phyloP scores from a whole-genome alignment of 2,113 vertebrate genomes.

The Toxotes chatareus region DNA sequence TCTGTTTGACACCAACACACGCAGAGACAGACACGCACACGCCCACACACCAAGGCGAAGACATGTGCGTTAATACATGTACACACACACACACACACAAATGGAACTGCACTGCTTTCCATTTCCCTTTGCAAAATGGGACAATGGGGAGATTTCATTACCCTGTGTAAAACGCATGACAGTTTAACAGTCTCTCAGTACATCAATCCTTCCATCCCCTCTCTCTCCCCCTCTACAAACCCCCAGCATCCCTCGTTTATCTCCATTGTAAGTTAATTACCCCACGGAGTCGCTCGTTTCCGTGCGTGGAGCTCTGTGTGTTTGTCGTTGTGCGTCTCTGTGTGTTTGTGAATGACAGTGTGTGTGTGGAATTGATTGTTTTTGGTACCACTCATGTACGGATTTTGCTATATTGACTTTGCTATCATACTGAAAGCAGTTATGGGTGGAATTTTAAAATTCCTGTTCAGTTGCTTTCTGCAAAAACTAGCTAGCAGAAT shows the following conservation, averaged over 20 bases:
- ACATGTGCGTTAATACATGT: conserved; percentile 7
- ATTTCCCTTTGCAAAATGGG: conserved; percentile 24
- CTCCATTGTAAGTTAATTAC: conserved; percentile 71
- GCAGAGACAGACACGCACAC: not conserved
- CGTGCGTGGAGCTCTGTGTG: not conserved
- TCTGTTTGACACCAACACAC: conserved; percentile 20
- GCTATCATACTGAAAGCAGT: too few relatives aligned
- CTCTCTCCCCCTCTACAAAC: not conserved
- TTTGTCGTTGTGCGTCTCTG: conserved; percentile 10
- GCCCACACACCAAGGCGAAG: not conserved
- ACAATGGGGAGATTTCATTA: conserved; percentile 71
- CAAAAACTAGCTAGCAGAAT: not conserved
- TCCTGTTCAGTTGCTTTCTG: not conserved
- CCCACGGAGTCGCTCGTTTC: conserved; percentile 36
- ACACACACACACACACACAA: conserved; percentile 4
- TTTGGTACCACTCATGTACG: not conserved
- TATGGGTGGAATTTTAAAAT: not conserved
- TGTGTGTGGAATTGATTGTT: not conserved
- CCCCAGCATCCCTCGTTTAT: conserved; percentile 50
- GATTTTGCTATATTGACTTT: conserved; percentile 1
- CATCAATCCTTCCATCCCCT: conserved; percentile 63
- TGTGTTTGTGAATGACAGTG: not conserved
- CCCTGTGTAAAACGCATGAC: conserved; percentile 56
- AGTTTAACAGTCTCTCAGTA: conserved; percentile 66
- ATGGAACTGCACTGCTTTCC: conserved; percentile 9